Base-by-base conservation (phyloP, 2,113 vertebrate species). In the Orcinus orca region DNA sequence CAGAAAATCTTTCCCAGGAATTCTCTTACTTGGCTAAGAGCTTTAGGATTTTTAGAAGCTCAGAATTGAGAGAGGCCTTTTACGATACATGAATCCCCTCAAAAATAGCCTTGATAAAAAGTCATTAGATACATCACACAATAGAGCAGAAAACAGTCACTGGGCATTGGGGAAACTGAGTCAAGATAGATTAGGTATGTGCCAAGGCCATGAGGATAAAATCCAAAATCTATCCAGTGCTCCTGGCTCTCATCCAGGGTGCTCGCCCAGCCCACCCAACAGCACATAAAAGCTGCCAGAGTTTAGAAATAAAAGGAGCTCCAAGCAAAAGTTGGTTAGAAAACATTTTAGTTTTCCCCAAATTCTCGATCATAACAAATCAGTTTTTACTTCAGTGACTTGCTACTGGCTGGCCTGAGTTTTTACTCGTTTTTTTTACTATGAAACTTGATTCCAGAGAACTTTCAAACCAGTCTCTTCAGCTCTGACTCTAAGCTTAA, bases 221-320 rank as follows among this genome's bases (percentile, higher is more conserved):
- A 63, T n/a, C 21, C 10, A 12, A 5, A 31, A 3, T 13, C 7
- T 17, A 3, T 8, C 31, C 55, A 1, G 17, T 3, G 63, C 80
- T 85, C 73, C 77, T 8, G n/a, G 38, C 13, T 58, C 5, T 41
- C 17, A 2, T 4, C 47, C n/a, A 60, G 4, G 13, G 18, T 14
- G 18, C 9, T 1, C 23, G 7, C 58, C 53, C 12, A 3, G 21
- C 53, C 58, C 26, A 2, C 15, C 50, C 0, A 60, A 70, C 15
- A 33, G 67, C 20, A 18, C 20, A 1, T 8, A 47, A 31, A 55
- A 26, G 41, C 31, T 74, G 88, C 38, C 21, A 1, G 17, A 36
- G 7, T 2, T 47, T 8, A 68, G 65, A 41, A 62, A 63, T 23
- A 62, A 44, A 58, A 88, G 29, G 38, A 70, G 36, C 5, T 41